Conservation (phyloP, 2,888 invertebrate species). For the Metalampra italica region DNA sequence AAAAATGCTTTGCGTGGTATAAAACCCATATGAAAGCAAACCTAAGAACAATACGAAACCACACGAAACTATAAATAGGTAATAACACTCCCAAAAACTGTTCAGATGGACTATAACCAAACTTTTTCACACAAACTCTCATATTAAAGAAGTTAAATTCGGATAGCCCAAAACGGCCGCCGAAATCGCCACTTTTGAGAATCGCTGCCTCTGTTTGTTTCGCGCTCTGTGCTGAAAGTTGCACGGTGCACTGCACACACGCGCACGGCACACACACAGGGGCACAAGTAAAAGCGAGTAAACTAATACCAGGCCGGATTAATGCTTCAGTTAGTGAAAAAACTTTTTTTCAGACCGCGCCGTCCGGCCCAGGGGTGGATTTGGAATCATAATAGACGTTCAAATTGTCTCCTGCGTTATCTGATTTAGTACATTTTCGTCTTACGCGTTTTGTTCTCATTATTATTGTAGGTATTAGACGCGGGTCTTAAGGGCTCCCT, state of each 20-base stretch:
- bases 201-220: slow-evolving; percentile 40
- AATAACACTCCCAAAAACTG: no score
- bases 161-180: slow-evolving; percentile 11
- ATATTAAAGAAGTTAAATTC: slow-evolving; percentile 30
- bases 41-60: no score
- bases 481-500: no score
- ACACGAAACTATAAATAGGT: no score
- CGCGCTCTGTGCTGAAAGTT: slow-evolving; percentile 67
- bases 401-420: no score
- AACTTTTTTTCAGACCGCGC: slow-evolving; percentile 77
- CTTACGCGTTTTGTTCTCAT: neutral
- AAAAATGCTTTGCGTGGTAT: no score
- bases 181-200: neutral
- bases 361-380: slow-evolving; percentile 68
- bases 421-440: neutral
- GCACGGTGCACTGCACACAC: slow-evolving; percentile 63
- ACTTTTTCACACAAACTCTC: slow-evolving; percentile 12
- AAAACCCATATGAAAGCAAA: no score
- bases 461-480: neutral
- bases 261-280: slow-evolving; percentile 54
- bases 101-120: neutral
- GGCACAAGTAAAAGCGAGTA: slow-evolving; percentile 66
- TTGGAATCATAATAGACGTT: slow-evolving; percentile 17
- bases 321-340: slow-evolving; percentile 80
- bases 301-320: slow-evolving; percentile 78